Evolutionary conservation across 2,888 invertebrate genomes (phyloP).

Genomic region (Ellobium chinense): DNA sequence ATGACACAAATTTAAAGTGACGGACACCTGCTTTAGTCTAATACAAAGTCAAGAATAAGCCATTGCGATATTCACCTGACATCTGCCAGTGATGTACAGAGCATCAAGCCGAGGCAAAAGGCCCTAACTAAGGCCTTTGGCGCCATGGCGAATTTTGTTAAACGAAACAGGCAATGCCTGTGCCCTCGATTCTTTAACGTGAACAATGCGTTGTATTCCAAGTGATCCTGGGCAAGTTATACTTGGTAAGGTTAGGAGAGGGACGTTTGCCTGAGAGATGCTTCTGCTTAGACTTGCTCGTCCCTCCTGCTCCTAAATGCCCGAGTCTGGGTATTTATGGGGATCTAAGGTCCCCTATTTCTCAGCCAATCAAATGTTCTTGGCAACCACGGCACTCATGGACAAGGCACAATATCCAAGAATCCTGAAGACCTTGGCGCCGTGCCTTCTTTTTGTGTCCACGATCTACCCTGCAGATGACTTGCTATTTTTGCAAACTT

Average conservation of each 20-base stretch:
- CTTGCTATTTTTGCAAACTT: not conserved
- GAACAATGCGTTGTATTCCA: not conserved
- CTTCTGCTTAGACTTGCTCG: not conserved
- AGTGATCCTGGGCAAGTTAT: not conserved
- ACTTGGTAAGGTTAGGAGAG: not conserved
- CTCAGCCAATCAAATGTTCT: no score
- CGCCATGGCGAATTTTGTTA: constrained; percentile 11
- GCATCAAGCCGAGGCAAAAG: constrained; percentile 24
- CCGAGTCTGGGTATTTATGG: no score
- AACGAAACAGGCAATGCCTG: not conserved
- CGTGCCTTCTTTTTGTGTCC: no score
- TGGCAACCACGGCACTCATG: no score
- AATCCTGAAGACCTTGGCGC: no score
- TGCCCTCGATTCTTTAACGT: not conserved
- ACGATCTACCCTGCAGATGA: no score
- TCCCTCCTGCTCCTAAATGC: constrained; percentile 3
- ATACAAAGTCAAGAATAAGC: no score
- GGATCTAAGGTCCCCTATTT: not conserved
- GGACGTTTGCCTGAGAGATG: not conserved
- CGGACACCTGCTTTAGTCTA: no score
- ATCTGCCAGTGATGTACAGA: constrained; percentile 16
- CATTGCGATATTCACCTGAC: constrained; percentile 22
- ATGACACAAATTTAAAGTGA: no score
- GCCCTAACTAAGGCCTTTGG: constrained; percentile 6
- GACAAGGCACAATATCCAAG: no score